These are phyloP conservation scores for Mastomys natalensis DNA, from an alignment of 2,113 vertebrate genomes.

Conservation along the genomic window DNA sequence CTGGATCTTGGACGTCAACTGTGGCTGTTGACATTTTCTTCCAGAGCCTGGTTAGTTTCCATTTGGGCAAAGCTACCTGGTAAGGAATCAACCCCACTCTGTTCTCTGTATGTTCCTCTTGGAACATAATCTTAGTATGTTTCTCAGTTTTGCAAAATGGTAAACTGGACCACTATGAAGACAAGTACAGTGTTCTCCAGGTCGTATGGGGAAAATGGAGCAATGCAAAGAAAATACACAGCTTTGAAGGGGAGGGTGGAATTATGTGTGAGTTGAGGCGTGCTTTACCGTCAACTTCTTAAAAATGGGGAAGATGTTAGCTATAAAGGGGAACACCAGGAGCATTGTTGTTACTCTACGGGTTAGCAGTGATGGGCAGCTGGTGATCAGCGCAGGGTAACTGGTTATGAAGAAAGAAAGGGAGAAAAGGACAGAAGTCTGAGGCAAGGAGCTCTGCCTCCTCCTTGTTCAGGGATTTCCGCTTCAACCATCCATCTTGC, in stretches of 20 bases:
- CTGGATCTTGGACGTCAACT: background rate
- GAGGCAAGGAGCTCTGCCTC: background rate
- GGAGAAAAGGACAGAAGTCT: background rate
- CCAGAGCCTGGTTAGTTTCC: background rate
- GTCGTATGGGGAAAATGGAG: background rate
- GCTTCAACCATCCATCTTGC: background rate
- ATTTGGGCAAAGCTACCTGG: background rate
- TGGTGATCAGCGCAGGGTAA: no score
- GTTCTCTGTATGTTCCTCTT: background rate
- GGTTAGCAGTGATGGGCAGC: background rate
- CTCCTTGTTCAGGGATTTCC: background rate
- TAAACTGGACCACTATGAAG: background rate
- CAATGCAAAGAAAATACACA: background rate
- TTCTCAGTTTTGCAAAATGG: background rate
- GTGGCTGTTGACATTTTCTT: background rate
- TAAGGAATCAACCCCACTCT: background rate
- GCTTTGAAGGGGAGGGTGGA: background rate
- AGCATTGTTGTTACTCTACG: background rate
- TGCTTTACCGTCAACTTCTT: background rate
- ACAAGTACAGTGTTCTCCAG: background rate
- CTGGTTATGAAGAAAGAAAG: background rate
- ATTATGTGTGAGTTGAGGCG: background rate
- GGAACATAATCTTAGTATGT: background rate
- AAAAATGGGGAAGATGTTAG: background rate
- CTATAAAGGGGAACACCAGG: background rate